A percentile compares a stretch with the other conserved stretches of the same genome.
Evolutionary conservation across 2,113 vertebrate genomes (phyloP).

Genomic region (Chloropsis hardwickii): DNA sequence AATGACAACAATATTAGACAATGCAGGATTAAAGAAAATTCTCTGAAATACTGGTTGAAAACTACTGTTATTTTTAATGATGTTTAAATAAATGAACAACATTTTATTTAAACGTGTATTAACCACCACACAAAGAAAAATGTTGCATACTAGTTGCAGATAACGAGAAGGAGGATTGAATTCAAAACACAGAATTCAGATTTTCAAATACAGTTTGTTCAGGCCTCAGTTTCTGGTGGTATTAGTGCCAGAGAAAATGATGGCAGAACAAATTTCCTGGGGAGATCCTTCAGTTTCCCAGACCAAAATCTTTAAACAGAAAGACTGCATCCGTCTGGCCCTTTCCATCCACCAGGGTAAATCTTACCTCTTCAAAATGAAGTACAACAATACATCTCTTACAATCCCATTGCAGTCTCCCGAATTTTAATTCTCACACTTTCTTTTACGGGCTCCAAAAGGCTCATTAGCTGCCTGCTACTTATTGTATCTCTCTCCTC

Average conservation of each 20-base stretch:
- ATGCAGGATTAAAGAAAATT: background rate
- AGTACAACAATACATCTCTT: background rate
- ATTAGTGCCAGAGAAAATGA: background rate
- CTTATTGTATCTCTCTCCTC: too few relatives aligned
- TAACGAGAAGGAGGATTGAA: background rate
- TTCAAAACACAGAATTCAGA: background rate
- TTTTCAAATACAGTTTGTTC: background rate
- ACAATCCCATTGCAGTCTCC: background rate
- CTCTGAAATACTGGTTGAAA: background rate
- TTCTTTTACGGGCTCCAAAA: background rate
- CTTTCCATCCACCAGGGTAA: background rate
- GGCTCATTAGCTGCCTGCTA: background rate
- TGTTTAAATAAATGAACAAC: background rate
- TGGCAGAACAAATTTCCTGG: fast-evolving
- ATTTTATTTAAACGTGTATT: background rate
- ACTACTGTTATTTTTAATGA: background rate
- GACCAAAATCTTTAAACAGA: background rate
- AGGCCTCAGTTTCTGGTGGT: background rate
- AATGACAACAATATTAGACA: background rate
- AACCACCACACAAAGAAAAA: background rate
- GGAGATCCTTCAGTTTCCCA: background rate
- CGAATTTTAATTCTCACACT: background rate
- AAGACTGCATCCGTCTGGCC: background rate
- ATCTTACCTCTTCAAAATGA: background rate
- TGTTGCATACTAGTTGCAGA: background rate